phyloP scores from a whole-genome alignment of 1,140 invertebrate genomes.

The Magallana angulata region DNA sequence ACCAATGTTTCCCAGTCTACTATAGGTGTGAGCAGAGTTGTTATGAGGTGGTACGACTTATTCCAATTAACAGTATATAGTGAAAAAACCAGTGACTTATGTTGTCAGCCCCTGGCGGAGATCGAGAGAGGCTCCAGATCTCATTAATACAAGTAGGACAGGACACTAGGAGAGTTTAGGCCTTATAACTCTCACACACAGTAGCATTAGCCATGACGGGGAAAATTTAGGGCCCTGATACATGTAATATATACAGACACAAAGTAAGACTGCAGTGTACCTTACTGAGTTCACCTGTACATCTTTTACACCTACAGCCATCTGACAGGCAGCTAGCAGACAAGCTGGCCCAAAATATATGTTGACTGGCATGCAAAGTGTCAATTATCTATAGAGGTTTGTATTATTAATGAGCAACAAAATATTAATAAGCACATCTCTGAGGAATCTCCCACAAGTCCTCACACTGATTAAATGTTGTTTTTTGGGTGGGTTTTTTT shows the following conservation, averaged over 20 bases:
- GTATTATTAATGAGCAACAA: background rate
- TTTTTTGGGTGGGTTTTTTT: too few species aligned
- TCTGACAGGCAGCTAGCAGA: background rate
- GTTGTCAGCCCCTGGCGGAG: conserved; percentile 25
- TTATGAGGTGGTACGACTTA: conserved; percentile 14
- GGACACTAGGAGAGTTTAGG: conserved; percentile 6
- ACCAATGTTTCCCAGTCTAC: background rate
- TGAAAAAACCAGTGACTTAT: background rate
- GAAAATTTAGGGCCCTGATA: background rate
- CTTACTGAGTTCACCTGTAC: conserved; percentile 15
- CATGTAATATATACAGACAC: conserved; percentile 13
- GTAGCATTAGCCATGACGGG: background rate
- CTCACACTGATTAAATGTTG: too few species aligned
- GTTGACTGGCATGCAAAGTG: background rate
- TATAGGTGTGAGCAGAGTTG: background rate
- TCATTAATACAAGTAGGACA: conserved; percentile 8
- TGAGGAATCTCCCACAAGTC: background rate
- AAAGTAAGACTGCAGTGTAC: background rate
- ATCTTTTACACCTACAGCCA: conserved; percentile 10
- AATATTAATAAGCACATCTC: background rate
- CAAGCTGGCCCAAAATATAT: conserved; percentile 7
- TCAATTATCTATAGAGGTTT: background rate
- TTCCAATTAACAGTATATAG: conserved; percentile 5
- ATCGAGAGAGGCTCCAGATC: background rate
- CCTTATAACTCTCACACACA: background rate